Evolutionary conservation across 1,140 invertebrate genomes (phyloP), one percentile per base, ranked within the genome.

Genomic region (Thaumetopoea pityocampa): DNA sequence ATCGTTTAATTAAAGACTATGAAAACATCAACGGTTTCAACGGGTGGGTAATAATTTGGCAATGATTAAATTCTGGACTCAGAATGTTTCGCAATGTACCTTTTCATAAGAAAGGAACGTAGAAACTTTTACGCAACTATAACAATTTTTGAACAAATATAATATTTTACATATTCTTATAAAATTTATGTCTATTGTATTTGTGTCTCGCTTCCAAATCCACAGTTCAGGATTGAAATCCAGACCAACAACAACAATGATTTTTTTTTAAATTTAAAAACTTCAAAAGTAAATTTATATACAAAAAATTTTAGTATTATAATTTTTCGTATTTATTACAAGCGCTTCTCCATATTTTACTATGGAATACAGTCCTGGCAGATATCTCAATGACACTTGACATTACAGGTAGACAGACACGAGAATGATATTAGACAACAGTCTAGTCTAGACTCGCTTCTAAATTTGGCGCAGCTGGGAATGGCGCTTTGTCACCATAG

Each of bases 401-500:
- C n/a, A n/a, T n/a, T n/a, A n/a, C n/a, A n/a, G n/a, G n/a, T n/a
- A n/a, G n/a, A n/a, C n/a, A n/a, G n/a, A 6, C 5, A 17, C 8
- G 16, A n/a, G 17, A 22, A 26, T 3, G 8, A 9, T 6, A 27
- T 27, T 16, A 29, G 20, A 35, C 18, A 16, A 24, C n/a, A 32
- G 20, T 36, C 10, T 14, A 23, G 34, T 37, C 9, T 49, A 10
- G 22, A 49, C 26, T 23, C 17, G 30, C 17, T 40, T 38, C 27
- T 34, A 20, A n/a, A 10, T 26, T 34, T 16, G 27, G 20, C 28
- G 28, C 28, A 14, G 24, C 23, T 30, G 24, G 44, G 53, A 34
- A 51, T 29, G 44, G 44, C 49, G 53, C 60, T 77, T 67, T 64
- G 67, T 73, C 60, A 67, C 58, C 45, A 64, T 55, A 50, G 53